A percentile compares a stretch with the other conserved stretches of the same genome.
Evolutionary conservation across 2,113 vertebrate genomes (phyloP).

Genomic region (Chrysemys picta): DNA sequence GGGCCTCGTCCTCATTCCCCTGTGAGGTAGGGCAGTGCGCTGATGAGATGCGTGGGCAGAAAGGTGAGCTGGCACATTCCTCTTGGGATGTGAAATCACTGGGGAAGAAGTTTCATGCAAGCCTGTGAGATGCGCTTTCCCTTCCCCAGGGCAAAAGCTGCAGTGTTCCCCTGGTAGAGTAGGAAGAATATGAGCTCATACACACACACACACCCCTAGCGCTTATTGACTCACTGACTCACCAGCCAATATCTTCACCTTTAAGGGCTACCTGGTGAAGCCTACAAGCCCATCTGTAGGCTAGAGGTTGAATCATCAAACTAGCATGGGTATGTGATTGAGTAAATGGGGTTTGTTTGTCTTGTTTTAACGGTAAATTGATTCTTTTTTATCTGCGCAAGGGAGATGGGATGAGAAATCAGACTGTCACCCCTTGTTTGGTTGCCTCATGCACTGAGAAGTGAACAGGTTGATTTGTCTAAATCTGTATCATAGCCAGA

Average conservation of each 20-base stretch:
- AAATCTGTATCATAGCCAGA: rapidly evolving
- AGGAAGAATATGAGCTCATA: neutral
- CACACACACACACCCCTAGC: rapidly evolving
- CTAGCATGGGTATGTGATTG: neutral
- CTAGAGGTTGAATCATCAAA: neutral
- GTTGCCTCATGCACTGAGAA: rapidly evolving
- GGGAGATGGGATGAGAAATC: neutral
- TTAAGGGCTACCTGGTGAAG: neutral
- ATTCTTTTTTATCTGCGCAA: rapidly evolving
- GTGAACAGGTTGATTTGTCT: rapidly evolving
- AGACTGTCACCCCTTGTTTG: neutral
- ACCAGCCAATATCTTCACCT: neutral
- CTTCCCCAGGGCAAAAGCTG: neutral
- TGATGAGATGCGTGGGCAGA: neutral
- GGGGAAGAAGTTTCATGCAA: neutral
- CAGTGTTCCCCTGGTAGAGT: neutral
- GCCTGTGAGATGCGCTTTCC: neutral
- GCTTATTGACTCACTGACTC: neutral
- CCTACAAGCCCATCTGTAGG: rapidly evolving
- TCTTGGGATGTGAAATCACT: neutral
- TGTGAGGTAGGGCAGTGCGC: neutral
- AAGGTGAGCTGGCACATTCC: neutral
- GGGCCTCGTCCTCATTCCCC: rapidly evolving
- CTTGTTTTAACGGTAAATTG: neutral
- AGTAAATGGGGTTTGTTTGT: rapidly evolving